These are phyloP conservation scores for Caenorhabditis plicata DNA, from an alignment of 2,888 invertebrate species.

Conservation along the genomic window DNA sequence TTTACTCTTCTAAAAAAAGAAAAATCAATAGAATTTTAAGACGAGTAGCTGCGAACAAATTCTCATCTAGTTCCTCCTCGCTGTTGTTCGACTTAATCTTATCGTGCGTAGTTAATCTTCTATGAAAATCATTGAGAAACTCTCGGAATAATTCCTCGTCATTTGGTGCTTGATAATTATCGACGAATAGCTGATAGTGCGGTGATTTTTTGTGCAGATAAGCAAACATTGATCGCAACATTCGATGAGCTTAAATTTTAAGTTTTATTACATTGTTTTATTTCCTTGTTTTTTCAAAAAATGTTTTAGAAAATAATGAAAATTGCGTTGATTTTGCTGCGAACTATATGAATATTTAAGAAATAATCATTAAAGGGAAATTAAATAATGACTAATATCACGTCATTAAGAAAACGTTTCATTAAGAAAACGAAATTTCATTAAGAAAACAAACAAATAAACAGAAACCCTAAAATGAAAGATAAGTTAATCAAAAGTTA, in stretches of 20 bases:
- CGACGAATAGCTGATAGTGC: slow-evolving; percentile 40
- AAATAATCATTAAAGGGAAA: background rate
- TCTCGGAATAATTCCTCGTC: slow-evolving; percentile 50
- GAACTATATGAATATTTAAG: background rate
- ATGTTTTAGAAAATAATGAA: background rate
- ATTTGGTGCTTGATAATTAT: slow-evolving; percentile 44
- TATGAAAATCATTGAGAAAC: slow-evolving; percentile 44
- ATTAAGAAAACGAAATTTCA: too few species aligned
- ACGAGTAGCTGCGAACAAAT: slow-evolving; percentile 6
- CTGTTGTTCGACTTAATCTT: slow-evolving; percentile 21
- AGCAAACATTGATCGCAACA: slow-evolving; percentile 39
- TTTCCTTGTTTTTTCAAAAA: background rate
- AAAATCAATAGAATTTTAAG: background rate
- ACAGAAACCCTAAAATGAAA: too few species aligned
- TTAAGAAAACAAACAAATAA: too few species aligned
- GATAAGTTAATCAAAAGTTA: too few species aligned
- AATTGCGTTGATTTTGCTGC: background rate
- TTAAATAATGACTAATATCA: background rate
- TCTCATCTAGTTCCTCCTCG: slow-evolving; percentile 31
- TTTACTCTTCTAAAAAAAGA: slow-evolving; percentile 36
- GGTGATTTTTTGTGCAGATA: slow-evolving; percentile 37
- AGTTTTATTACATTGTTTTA: background rate
- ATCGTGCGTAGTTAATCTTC: slow-evolving; percentile 32
- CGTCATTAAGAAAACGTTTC: background rate
- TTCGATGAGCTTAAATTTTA: slow-evolving; percentile 38